A percentile compares a stretch with the other conserved stretches of the same genome.
phyloP scores from a whole-genome alignment of 2,113 vertebrate genomes.

The Terrapene triunguis region DNA sequence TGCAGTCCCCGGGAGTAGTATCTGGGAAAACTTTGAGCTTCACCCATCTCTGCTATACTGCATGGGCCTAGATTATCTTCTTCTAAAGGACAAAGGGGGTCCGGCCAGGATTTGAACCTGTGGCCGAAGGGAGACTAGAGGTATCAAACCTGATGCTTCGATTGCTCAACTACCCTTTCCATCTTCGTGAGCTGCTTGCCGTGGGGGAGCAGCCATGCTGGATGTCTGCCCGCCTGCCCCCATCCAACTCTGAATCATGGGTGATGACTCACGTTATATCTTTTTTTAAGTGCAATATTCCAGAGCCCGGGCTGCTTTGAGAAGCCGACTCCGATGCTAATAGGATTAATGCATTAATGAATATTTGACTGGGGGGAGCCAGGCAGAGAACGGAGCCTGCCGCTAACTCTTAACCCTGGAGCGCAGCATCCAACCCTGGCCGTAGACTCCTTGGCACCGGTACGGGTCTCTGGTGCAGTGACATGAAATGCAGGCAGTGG shows the following conservation, averaged over 20 bases:
- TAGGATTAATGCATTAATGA: constrained; percentile 65
- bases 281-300: background rate
- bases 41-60: background rate
- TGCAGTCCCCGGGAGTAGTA: background rate
- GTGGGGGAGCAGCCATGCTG: background rate
- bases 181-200: background rate
- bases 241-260: background rate
- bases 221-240: background rate
- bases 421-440: background rate
- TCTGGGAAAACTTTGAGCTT: background rate
- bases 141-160: background rate
- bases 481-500: background rate
- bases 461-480: background rate
- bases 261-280: background rate
- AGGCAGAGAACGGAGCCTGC: constrained; percentile 33
- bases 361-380: constrained; percentile 67
- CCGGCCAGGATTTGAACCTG: background rate
- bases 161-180: background rate
- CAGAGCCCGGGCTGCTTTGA: constrained; percentile 20
- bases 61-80: background rate
- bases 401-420: constrained; percentile 59
- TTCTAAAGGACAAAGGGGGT: background rate
- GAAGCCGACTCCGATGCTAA: constrained; percentile 20
- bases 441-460: background rate
- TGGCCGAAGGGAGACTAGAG: background rate